Evolutionary conservation across 2,113 vertebrate genomes (phyloP), one percentile per base, ranked within the genome.

Genomic region (Alligator mississippiensis): DNA sequence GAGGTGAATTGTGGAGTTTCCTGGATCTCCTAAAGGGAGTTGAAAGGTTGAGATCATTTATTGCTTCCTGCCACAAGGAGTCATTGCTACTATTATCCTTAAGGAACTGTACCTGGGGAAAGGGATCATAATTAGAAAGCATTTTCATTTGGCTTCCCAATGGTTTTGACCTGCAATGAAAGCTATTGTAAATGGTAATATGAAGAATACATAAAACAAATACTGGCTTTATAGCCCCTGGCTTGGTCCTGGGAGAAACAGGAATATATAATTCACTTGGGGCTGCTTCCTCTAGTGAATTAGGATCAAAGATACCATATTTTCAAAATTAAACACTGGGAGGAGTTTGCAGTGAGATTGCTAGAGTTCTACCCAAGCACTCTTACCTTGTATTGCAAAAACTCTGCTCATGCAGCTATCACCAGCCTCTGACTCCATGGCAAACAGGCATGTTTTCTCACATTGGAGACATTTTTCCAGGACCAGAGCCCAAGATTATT

Each of bases 271-370:
- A 81, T 68, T 89, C 78, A 77, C 60, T 86, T 89, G 74, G 28
- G 60, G 80, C 74, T 94, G 88, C 82, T 89, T 68, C 57, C 62
- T 47, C 25, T 7, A 8, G 14, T 61, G 22, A 6, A 5, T 74
- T 77, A 90, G 70, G 62, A 64, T 64, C 28, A 28, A 64, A 28
- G 16, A 72, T 80, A 88, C 75, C 57, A 55, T 90, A 74, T 93
- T 97, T 94, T 85, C 82, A 90, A 91, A 96, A 89, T 93, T 84
- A 91, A 85, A 90, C 77, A 68, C 85, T 14, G 2, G 47, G 87
- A 93, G 77, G 93, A 75, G 82, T 87, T 91, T 94, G 84, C 89
- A 90, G 88, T 58, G 87, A 85, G 94, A 96, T 94, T 96, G 90
- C 82, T 93, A 84, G 82, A 66, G 80, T 47, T 95, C 61, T 80